A percentile compares a stretch with the other conserved stretches of the same genome.
phyloP scores from a whole-genome alignment of 2,113 vertebrate species.

The Alouatta palliata region DNA sequence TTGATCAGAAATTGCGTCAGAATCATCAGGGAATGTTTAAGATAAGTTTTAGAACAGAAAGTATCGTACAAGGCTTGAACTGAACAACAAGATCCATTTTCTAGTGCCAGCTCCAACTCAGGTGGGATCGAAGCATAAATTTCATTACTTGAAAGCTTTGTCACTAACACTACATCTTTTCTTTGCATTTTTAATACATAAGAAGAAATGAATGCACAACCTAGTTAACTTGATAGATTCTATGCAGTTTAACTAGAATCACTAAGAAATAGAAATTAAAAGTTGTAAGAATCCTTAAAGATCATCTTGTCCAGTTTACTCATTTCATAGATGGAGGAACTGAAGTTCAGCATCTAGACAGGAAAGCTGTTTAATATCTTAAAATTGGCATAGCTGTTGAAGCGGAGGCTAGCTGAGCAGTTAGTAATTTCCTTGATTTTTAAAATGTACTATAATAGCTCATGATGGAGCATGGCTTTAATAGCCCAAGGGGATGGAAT shows the following conservation, averaged over 20 bases:
- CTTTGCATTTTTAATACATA: not conserved
- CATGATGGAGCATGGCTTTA: not conserved
- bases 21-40: conserved; percentile 39
- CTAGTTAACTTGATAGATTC: not conserved
- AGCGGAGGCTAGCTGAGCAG: not conserved
- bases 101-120: not conserved
- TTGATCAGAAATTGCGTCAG: conserved; percentile 47
- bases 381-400: not conserved
- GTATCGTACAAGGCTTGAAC: not conserved
- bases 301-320: not conserved
- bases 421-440: not conserved
- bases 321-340: not conserved
- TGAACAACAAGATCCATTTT: not conserved
- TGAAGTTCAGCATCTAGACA: not conserved
- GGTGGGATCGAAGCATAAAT: not conserved
- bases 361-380: not conserved
- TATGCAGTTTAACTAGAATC: not conserved
- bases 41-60: not conserved
- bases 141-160: not conserved
- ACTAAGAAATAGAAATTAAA: not conserved
- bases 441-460: not conserved
- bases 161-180: not conserved
- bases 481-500: not conserved
- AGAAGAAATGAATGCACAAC: not conserved
- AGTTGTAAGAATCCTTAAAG: not conserved